phyloP scores from a whole-genome alignment of 2,888 invertebrate genomes.

The Lithophane socia region DNA sequence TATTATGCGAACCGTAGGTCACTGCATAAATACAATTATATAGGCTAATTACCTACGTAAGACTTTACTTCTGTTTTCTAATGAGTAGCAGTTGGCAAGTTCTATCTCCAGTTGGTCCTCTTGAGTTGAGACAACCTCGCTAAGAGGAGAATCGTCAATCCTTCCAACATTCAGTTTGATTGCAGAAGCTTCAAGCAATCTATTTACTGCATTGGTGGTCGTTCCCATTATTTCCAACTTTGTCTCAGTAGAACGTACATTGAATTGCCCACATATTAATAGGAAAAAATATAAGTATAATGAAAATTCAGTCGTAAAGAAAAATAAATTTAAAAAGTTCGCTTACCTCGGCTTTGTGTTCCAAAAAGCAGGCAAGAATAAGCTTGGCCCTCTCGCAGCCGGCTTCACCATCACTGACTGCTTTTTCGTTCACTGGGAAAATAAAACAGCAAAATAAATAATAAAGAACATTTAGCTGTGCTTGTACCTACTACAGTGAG shows the following conservation, averaged over 20 bases:
- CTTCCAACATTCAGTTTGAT: too few species aligned
- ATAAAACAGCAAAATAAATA: not conserved
- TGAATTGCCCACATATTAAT: too few species aligned
- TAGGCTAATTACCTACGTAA: not conserved
- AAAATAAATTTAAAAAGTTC: not conserved
- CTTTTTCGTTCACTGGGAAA: slow-evolving; percentile 63
- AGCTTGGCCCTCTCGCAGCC: slow-evolving; percentile 76
- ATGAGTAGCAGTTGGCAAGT: not conserved
- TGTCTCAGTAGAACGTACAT: not conserved
- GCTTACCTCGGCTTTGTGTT: slow-evolving; percentile 59
- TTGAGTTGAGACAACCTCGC: not conserved
- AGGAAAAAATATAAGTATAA: not conserved
- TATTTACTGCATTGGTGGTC: not conserved
- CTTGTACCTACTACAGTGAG: not conserved
- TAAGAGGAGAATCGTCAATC: not conserved
- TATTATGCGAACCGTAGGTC: not conserved
- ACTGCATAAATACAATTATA: not conserved
- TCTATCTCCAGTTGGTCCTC: too few species aligned
- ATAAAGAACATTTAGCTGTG: not conserved
- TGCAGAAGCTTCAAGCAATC: not conserved
- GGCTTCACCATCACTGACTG: slow-evolving; percentile 72
- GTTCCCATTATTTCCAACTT: not conserved
- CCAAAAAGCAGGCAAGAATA: slow-evolving; percentile 55
- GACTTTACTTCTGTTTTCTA: not conserved
- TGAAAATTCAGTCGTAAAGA: not conserved